A percentile compares a stretch with the other conserved stretches of the same genome.
Evolutionary conservation across 1,140 invertebrate species (phyloP).

Genomic region (Cyrtorhinus lividipennis): DNA sequence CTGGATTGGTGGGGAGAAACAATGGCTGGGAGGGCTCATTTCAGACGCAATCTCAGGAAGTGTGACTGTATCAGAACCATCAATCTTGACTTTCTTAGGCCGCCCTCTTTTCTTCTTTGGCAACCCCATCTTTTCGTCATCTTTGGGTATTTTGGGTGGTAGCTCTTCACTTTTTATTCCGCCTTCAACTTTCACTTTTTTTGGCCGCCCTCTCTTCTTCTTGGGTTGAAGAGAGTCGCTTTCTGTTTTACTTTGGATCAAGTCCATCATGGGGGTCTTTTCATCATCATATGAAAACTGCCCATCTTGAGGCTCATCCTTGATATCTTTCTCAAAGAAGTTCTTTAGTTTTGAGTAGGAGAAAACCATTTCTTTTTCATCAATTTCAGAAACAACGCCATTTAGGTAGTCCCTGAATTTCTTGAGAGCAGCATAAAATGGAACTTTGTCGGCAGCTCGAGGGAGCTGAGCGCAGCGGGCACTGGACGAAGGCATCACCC

Average conservation of each 20-base stretch:
- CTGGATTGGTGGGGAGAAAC: slow-evolving; percentile 39
- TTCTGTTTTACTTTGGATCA: slow-evolving; percentile 31
- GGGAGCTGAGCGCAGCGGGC: slow-evolving; percentile 90
- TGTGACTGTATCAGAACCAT: slow-evolving; percentile 35
- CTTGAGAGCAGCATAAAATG: slow-evolving; percentile 87
- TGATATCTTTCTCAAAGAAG: slow-evolving; percentile 28
- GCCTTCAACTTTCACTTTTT: slow-evolving; percentile 53
- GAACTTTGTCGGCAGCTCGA: slow-evolving; percentile 88
- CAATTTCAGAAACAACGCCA: slow-evolving; percentile 69
- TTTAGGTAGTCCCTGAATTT: slow-evolving; percentile 92
- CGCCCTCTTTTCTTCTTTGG: slow-evolving; percentile 40
- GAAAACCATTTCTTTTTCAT: slow-evolving; percentile 86
- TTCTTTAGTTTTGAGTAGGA: slow-evolving; percentile 54
- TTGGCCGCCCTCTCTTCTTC: slow-evolving; percentile 72
- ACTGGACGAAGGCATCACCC: slow-evolving; percentile 96
- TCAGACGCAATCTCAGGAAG: slow-evolving; percentile 18
- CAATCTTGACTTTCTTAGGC: slow-evolving; percentile 67
- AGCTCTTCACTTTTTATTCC: slow-evolving; percentile 12
- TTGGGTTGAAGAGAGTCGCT: slow-evolving; percentile 37
- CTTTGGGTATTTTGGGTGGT: slow-evolving; percentile 20
- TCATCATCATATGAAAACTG: slow-evolving; percentile 21
- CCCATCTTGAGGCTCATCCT: slow-evolving; percentile 29
- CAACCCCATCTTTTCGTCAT: slow-evolving; percentile 15
- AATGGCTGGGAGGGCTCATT: slow-evolving; percentile 31
- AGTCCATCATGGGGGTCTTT: slow-evolving; percentile 30